Evolutionary conservation across 1,140 invertebrate species (phyloP).

Genomic region (Rhagoletis zephyria): DNA sequence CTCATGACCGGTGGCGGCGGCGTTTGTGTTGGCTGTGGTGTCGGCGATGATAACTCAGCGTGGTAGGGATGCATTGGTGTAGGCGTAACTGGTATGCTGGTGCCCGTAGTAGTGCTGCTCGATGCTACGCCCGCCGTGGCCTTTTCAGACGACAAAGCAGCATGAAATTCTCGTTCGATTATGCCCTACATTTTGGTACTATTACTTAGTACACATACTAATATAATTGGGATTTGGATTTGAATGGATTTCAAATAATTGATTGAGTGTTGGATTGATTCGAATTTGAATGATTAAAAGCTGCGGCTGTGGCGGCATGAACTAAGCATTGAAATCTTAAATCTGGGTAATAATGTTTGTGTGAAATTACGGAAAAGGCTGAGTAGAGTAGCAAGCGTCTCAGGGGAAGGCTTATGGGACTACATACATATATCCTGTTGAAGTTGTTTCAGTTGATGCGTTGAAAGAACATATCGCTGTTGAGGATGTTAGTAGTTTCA

Average conservation of each 20-base stretch:
- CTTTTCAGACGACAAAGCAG: conserved; percentile 72
- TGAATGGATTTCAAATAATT: conserved; percentile 38
- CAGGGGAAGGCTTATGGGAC: background rate
- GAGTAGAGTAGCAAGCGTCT: background rate
- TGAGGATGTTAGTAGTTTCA: too few relatives aligned
- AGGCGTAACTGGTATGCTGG: conserved; percentile 61
- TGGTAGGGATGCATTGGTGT: conserved; percentile 54
- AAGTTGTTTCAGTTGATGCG: too few relatives aligned
- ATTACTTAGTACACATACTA: conserved; percentile 57
- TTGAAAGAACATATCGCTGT: too few relatives aligned
- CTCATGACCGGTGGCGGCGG: conserved; percentile 57
- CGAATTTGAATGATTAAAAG: conserved; percentile 34
- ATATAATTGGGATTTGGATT: conserved; percentile 54
- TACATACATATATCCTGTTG: background rate
- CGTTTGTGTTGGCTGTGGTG: conserved; percentile 56
- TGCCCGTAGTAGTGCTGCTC: conserved; percentile 58
- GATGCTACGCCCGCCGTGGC: conserved; percentile 61
- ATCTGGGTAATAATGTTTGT: conserved; percentile 41
- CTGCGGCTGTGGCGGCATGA: conserved; percentile 23
- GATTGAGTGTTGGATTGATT: conserved; percentile 24
- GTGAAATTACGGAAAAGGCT: conserved; percentile 8
- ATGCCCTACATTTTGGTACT: conserved; percentile 66
- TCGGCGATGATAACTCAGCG: conserved; percentile 50
- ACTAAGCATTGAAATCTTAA: conserved; percentile 28
- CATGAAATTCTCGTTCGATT: conserved; percentile 73